Evolutionary conservation across 35 echinoderm and acorn worm species (phyloP), one percentile per base, ranked within the genome.

Genomic region (Ophioderma brevispina): DNA sequence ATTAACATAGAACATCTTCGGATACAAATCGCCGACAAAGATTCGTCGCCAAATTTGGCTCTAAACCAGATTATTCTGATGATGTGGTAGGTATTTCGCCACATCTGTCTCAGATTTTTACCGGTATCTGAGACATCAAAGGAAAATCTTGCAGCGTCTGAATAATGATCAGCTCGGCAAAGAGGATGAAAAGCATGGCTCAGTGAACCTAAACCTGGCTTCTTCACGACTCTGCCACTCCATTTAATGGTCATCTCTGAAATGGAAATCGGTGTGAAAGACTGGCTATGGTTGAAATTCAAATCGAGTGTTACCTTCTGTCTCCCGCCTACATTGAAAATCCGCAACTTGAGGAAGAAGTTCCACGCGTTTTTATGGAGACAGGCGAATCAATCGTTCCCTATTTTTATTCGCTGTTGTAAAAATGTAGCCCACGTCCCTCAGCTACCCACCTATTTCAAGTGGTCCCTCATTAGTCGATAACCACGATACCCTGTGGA

Each of bases 251-350:
- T 46, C 41, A 17, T 46, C 41, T 46, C 4, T 17, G 41, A 46
- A 4, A 46, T 8, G 41, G 41, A 46, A 1, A 80, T 55, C 93
- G 89, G 0, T 93, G 92, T 3, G 93, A n/a, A 43, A 77, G 90
- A n/a, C 87, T 92, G 11, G 21, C 39, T 40, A 35, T 64, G 75
- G 76, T 98, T 19, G 96, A 98, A 36, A 85, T 34, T 93, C 89
- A 8, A 79, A 87, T 42, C 92, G 88, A 39, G 43, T 11, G 92
- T 98, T 5, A 76, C 0, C 87, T 98, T 35, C 82, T 98, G 0
- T 94, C 92, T 1, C 92, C 92, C 64, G 76, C n/a, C 55, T 94
- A 94, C 31, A 80, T 81, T 21, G 87, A 94, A 43, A 90, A 81
- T 1, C 46, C 37, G 33, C 77, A 89, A 52, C 82, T 85, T 17